A percentile compares a stretch with the other conserved stretches of the same genome.
Conservation (phyloP, 1,140 invertebrate genomes). For the Hycleus cichorii region DNA sequence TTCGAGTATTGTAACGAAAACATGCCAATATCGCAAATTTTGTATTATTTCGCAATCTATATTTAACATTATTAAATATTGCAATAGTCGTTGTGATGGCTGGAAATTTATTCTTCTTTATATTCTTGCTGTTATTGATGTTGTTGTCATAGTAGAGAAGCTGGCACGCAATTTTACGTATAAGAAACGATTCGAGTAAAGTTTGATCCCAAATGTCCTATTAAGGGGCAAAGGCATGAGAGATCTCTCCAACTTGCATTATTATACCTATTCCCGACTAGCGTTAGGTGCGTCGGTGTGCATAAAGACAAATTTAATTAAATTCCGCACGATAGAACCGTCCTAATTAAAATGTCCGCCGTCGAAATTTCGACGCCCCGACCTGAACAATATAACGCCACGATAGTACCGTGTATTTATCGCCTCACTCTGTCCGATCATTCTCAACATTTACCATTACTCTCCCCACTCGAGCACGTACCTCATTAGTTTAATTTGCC, state of each 20-base stretch:
- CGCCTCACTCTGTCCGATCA: not conserved
- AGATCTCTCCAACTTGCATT: constrained; percentile 6
- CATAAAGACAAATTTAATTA: constrained; percentile 17
- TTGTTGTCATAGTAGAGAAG: constrained; percentile 3
- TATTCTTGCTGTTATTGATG: not conserved
- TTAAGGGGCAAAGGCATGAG: constrained; percentile 5
- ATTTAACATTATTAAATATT: too few species aligned
- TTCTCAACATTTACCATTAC: too few species aligned
- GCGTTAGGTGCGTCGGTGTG: constrained; percentile 11
- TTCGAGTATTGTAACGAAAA: too few species aligned
- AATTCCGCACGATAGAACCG: constrained; percentile 12
- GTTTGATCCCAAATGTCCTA: constrained; percentile 14
- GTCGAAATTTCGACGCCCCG: constrained; percentile 9
- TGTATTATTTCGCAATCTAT: too few species aligned
- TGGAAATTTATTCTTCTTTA: too few species aligned
- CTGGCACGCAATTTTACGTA: constrained; percentile 12
- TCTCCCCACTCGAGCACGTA: constrained; percentile 9
- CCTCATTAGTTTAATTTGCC: constrained; percentile 15
- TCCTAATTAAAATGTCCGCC: constrained; percentile 15
- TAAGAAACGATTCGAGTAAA: constrained; percentile 6
- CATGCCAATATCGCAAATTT: too few species aligned
- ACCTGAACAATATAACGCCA: not conserved
- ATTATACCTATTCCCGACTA: constrained; percentile 11
- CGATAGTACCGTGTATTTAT: constrained; percentile 8
- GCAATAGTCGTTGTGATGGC: too few species aligned